Conservation (phyloP, 2,113 vertebrate species). For the Muscicapa adusta region DNA sequence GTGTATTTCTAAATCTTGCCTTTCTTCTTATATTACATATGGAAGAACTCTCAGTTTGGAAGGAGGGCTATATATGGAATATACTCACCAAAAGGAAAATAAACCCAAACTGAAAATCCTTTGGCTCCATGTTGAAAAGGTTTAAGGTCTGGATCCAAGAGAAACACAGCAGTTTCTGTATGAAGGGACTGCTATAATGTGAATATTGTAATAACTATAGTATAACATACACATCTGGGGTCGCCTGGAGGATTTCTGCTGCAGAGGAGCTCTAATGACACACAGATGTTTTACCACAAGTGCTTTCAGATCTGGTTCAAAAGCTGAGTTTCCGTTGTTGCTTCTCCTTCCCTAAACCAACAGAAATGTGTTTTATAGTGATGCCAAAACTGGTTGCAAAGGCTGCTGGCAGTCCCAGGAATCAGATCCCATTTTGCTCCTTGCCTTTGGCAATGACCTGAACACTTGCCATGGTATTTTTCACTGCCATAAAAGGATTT, state of each 20-base stretch:
- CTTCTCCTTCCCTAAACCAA: not conserved
- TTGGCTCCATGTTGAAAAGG: not conserved
- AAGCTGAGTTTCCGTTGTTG: not conserved
- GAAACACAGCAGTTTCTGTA: not conserved
- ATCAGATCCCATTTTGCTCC: not conserved
- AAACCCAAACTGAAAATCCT: slow-evolving; percentile 12
- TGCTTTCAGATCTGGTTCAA: not conserved
- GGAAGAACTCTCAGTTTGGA: not conserved
- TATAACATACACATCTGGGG: not conserved
- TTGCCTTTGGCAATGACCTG: not conserved
- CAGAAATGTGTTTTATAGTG: not conserved
- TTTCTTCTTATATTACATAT: not conserved
- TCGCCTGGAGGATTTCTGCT: not conserved
- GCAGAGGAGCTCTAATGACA: not conserved
- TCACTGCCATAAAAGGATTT: not conserved
- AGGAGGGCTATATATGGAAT: slow-evolving; percentile 15
- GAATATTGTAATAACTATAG: not conserved
- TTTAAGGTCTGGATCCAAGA: not conserved
- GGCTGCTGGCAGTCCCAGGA: not conserved
- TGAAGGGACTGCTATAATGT: not conserved
- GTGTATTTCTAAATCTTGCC: not conserved
- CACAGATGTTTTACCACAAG: not conserved
- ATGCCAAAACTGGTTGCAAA: not conserved
- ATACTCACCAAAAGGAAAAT: slow-evolving; percentile 6
- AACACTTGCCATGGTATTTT: not conserved